phyloP scores from a whole-genome alignment of 2,888 invertebrate genomes.

The Xiphydria camelus region DNA sequence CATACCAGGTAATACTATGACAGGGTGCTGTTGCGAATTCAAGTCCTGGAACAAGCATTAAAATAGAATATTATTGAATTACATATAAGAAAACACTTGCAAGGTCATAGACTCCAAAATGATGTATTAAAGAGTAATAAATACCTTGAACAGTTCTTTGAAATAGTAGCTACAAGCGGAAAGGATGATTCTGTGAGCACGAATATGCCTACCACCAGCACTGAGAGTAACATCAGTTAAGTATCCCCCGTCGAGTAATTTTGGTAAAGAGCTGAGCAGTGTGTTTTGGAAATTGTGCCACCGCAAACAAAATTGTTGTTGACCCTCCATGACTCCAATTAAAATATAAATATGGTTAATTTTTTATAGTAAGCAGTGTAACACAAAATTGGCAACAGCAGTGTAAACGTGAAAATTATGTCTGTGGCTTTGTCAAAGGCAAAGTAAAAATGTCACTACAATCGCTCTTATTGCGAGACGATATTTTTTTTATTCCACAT shows the following conservation, averaged over 20 bases:
- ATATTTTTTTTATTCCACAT: too few relatives aligned
- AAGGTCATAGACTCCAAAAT: too few relatives aligned
- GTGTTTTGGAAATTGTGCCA: constrained; percentile 83
- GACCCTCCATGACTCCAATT: constrained; percentile 65
- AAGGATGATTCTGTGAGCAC: constrained; percentile 82
- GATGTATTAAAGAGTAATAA: constrained; percentile 13
- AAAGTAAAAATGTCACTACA: too few relatives aligned
- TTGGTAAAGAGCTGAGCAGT: constrained; percentile 75
- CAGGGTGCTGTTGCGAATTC: constrained; percentile 70
- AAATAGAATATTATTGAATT: constrained; percentile 2
- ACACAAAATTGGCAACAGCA: too few relatives aligned
- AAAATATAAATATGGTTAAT: too few relatives aligned
- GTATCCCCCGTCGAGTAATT: constrained; percentile 77
- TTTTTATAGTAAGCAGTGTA: too few relatives aligned
- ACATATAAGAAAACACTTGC: constrained; percentile 6
- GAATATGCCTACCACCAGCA: constrained; percentile 80
- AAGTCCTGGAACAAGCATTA: constrained; percentile 64
- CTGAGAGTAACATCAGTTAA: constrained; percentile 86
- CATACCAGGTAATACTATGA: constrained; percentile 73
- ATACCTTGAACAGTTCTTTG: constrained; percentile 82
- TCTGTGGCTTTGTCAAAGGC: too few relatives aligned
- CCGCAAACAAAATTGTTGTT: constrained; percentile 81
- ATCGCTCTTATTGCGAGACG: too few relatives aligned
- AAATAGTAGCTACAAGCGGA: constrained; percentile 92
- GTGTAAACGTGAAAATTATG: too few relatives aligned